phyloP scores from a whole-genome alignment of 2,888 invertebrate genomes.

The Eulithis testata region DNA sequence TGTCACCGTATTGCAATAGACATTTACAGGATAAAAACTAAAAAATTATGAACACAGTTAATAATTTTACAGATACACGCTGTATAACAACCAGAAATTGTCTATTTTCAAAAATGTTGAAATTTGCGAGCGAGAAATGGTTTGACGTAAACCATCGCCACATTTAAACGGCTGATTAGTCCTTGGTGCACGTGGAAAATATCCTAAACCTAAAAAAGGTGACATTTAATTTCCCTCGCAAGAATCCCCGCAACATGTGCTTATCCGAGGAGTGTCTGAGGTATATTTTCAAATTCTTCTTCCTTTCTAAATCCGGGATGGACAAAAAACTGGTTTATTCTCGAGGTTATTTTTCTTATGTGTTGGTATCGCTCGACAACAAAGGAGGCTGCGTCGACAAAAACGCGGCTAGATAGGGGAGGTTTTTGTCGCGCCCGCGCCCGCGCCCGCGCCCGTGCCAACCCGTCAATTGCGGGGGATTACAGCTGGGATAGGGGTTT shows the following conservation, averaged over 20 bases:
- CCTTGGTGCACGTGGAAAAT: too few relatives aligned
- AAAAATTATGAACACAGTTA: too few relatives aligned
- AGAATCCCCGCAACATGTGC: neutral
- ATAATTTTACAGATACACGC: too few relatives aligned
- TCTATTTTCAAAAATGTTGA: too few relatives aligned
- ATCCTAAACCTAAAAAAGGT: neutral
- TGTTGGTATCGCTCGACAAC: constrained; percentile 48
- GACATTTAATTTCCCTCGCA: constrained; percentile 1
- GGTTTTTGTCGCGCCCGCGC: constrained; percentile 34
- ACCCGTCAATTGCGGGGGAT: constrained; percentile 33
- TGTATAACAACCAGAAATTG: too few relatives aligned
- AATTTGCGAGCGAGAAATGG: too few relatives aligned
- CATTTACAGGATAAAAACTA: too few relatives aligned
- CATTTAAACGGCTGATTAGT: too few relatives aligned
- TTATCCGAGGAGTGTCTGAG: neutral
- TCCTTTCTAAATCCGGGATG: constrained; percentile 25
- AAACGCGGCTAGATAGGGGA: constrained; percentile 45
- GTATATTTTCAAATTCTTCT: constrained; percentile 15
- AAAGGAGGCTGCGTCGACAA: constrained; percentile 52
- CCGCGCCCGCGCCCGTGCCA: constrained; percentile 23
- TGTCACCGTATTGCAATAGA: too few relatives aligned
- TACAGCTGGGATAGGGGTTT: constrained; percentile 32
- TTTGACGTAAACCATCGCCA: neutral
- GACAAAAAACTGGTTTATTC: constrained; percentile 30
- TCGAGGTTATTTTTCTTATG: constrained; percentile 52